A percentile compares a stretch with the other conserved stretches of the same genome.
phyloP scores from a whole-genome alignment of 2,113 vertebrate species.

The Tachysurus fulvidraco region DNA sequence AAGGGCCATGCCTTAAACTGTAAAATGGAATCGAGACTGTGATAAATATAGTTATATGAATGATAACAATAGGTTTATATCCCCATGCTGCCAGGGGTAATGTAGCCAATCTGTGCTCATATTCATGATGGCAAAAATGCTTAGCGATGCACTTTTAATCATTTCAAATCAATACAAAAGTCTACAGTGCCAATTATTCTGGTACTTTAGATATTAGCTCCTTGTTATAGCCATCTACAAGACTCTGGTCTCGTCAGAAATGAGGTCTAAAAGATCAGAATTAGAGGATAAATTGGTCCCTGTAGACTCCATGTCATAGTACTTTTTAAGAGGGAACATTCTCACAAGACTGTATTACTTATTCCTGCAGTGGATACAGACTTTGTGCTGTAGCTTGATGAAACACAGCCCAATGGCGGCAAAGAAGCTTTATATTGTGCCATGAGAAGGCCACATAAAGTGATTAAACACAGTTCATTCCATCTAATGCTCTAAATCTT shows the following conservation, averaged over 20 bases:
- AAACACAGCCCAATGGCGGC: not conserved
- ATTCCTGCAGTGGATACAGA: not conserved
- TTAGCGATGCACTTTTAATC: not conserved
- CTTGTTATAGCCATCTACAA: not conserved
- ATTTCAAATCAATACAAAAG: slow-evolving; percentile 12
- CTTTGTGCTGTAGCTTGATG: not conserved
- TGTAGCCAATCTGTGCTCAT: not conserved
- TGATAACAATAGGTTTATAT: slow-evolving; percentile 10
- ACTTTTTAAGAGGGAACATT: not conserved
- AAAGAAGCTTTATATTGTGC: not conserved
- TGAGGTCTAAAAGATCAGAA: not conserved
- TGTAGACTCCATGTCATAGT: not conserved
- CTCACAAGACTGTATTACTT: not conserved
- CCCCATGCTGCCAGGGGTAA: not conserved
- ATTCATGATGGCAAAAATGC: not conserved
- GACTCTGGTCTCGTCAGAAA: not conserved
- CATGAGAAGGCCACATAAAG: not conserved
- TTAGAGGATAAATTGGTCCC: not conserved
- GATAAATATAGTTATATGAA: slow-evolving; percentile 10
- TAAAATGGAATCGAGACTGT: not conserved
- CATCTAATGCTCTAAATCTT: not conserved
- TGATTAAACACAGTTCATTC: not conserved
- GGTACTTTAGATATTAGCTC: not conserved
- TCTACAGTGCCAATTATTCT: not conserved
- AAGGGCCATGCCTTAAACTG: not conserved